phyloP scores from a whole-genome alignment of 30 jellyfish, hydroid and myxozoan genomes.

The Hydractinia echinata region DNA sequence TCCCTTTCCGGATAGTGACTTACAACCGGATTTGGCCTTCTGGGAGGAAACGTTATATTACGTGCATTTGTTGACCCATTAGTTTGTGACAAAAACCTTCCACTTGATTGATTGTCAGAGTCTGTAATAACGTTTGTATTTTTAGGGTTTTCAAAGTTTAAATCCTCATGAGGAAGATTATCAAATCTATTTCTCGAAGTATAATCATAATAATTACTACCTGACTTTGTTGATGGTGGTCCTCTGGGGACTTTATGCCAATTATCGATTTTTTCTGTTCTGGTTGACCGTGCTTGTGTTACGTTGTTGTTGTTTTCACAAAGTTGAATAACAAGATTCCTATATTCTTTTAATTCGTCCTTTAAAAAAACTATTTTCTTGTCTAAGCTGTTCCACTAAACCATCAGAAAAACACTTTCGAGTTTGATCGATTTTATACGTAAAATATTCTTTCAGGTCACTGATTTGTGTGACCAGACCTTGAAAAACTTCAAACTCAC shows the following conservation, averaged over 20 bases:
- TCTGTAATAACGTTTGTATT: background rate
- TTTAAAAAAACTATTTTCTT: background rate
- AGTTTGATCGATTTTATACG: background rate
- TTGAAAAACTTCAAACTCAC: conserved; percentile 2
- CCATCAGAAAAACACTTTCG: background rate
- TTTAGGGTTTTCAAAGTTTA: background rate
- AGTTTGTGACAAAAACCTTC: conserved; percentile 9
- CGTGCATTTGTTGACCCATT: background rate
- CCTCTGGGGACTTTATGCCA: conserved; percentile 9
- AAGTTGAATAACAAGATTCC: background rate
- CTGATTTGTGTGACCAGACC: background rate
- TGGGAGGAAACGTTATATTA: conserved; percentile 3
- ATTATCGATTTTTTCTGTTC: background rate
- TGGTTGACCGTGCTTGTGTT: background rate
- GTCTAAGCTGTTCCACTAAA: conserved; percentile 10
- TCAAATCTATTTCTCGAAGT: conserved; percentile 6
- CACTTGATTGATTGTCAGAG: conserved; percentile 6
- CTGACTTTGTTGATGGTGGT: background rate
- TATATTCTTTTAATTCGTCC: background rate
- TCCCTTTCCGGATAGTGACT: conserved; percentile 8
- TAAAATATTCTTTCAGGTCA: conserved; percentile 1
- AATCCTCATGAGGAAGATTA: background rate
- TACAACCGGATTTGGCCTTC: conserved; percentile 3
- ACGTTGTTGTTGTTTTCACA: conserved; percentile 12
- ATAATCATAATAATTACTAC: background rate